These are phyloP conservation scores for Melipona beecheii DNA, from an alignment of 2,888 invertebrate species.

Conservation along the genomic window DNA sequence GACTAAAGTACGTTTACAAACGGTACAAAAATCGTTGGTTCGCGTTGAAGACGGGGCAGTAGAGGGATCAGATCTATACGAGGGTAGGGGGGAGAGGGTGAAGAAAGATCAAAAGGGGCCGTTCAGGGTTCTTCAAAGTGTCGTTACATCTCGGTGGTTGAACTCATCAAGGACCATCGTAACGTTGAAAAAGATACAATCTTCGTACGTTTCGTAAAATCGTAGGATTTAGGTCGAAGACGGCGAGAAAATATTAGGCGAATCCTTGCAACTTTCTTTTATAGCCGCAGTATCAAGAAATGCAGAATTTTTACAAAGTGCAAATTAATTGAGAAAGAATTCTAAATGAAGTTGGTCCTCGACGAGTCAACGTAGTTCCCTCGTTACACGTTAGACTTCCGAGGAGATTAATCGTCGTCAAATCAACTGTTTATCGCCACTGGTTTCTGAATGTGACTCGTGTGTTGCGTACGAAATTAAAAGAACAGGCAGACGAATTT, in stretches of 20 bases:
- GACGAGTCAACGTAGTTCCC: background rate
- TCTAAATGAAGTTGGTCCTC: background rate
- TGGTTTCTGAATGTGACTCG: background rate
- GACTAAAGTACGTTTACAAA: constrained; percentile 19
- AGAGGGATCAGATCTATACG: background rate
- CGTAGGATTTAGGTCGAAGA: too few species aligned
- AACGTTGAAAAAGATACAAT: too few species aligned
- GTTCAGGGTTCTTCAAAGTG: constrained; percentile 9
- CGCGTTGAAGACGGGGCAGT: background rate
- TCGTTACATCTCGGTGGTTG: background rate
- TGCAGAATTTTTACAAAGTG: too few species aligned
- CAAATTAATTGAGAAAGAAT: background rate
- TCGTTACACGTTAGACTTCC: too few species aligned
- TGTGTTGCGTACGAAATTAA: constrained; percentile 52
- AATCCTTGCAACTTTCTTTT: too few species aligned
- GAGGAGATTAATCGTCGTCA: background rate
- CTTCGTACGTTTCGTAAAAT: too few species aligned
- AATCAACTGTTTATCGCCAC: constrained; percentile 4
- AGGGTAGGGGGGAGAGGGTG: background rate
- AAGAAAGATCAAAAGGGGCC: constrained; percentile 1
- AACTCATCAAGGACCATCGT: too few species aligned
- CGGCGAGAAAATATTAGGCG: too few species aligned
- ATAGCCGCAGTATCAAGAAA: too few species aligned
- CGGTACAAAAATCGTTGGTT: constrained; percentile 32
- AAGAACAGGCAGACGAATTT: constrained; percentile 48